phyloP scores from a whole-genome alignment of 2,888 invertebrate genomes.

The Cephus rjabovi region DNA sequence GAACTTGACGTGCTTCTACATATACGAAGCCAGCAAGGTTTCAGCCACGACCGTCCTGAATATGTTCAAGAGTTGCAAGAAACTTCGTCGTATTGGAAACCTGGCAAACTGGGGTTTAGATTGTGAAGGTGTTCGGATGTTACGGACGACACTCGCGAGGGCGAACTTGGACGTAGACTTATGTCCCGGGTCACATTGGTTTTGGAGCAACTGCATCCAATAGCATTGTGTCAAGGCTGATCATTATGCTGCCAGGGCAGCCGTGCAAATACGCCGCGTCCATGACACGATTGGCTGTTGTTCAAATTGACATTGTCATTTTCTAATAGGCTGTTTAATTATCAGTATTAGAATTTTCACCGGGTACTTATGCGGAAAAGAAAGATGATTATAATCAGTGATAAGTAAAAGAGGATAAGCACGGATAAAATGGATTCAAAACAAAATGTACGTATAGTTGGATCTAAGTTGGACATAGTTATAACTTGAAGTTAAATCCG shows the following conservation, averaged over 20 bases:
- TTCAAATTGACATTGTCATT: constrained; percentile 11
- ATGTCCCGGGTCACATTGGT: constrained; percentile 65
- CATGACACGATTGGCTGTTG: constrained; percentile 33
- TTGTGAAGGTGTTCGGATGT: constrained; percentile 56
- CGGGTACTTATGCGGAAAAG: neutral
- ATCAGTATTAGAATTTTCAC: constrained; percentile 46
- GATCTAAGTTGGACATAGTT: neutral
- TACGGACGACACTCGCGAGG: constrained; percentile 52
- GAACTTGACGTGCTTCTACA: constrained; percentile 63
- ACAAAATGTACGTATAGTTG: neutral
- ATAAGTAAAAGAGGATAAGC: neutral
- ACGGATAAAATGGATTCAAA: neutral
- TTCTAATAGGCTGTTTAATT: constrained; percentile 38
- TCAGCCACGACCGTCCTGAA: constrained; percentile 56
- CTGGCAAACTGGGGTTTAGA: constrained; percentile 64
- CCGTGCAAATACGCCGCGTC: constrained; percentile 15
- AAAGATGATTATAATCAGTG: neutral
- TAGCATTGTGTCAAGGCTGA: constrained; percentile 25
- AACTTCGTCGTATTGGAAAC: constrained; percentile 61
- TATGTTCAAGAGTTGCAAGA: constrained; percentile 57
- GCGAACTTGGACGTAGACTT: constrained; percentile 63
- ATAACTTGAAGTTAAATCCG: neutral
- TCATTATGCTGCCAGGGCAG: constrained; percentile 11
- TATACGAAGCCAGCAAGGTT: constrained; percentile 62
- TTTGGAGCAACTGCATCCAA: constrained; percentile 60